Base-by-base conservation (phyloP, 2,113 vertebrate species). In the Mohoua ochrocephala region DNA sequence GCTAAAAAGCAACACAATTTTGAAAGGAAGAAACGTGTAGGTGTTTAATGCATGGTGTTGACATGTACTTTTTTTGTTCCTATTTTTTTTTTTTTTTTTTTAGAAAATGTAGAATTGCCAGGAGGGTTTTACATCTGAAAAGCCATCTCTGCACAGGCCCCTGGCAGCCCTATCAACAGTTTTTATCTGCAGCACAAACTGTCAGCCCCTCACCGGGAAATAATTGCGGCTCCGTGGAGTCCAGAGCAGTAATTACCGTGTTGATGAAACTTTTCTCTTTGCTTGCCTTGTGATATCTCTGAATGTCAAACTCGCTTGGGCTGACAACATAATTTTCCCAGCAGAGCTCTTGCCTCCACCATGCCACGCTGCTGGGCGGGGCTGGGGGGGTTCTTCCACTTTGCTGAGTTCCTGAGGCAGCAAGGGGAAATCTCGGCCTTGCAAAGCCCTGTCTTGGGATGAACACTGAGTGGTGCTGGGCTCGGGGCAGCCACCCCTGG, bases 241-340 rank as follows among this genome's bases (percentile, higher is more conserved):
- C 95, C 93, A 39, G 87, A 31, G 37, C 76, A 85, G 80, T 86
- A 96, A 97, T 97, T 87, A 91, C 82, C 26, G 70, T 93, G 71
- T 84, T 93, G 89, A 88, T 91, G 87, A 96, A 97, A 94, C 63
- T 96, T 85, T 57, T 60, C 84, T 82, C 88, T 88, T 49, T 95
- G 91, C 92, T 84, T 92, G 76, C 21, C 1, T 69, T 91, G 85
- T 54, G 85, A 21, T 88, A 83, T 65, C 71, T 75, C 76, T 49
- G 57, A 28, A 23, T 91, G 83, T 91, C 77, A 91, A 89, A 91
- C 56, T 28, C 74, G 18, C 79, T 80, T 20, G 71, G 75, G 84
- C 88, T 96, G 90, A 94, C 93, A 91, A 16, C 69, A 9, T 83
- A 47, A 95, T 96, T 91, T 68, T 81, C 75, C 45, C 88, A 31